These are phyloP conservation scores for Metopia argyrocephala DNA, from an alignment of 2,888 invertebrate genomes.

Conservation along the genomic window DNA sequence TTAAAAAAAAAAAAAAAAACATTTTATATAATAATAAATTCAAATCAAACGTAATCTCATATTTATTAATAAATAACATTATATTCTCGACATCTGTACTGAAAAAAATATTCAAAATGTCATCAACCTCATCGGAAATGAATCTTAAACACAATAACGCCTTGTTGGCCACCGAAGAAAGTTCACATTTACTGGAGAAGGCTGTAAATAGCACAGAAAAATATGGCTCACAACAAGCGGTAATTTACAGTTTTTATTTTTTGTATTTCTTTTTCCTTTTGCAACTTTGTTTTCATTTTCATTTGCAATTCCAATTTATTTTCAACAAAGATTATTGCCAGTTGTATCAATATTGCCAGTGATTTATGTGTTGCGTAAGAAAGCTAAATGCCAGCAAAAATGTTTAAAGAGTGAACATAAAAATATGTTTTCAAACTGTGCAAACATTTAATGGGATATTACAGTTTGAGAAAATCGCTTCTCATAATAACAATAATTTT, in stretches of 20 bases:
- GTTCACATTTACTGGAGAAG: conserved; percentile 76
- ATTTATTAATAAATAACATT: conserved; percentile 17
- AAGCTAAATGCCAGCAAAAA: too few species aligned
- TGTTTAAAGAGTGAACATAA: too few species aligned
- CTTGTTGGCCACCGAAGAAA: conserved; percentile 72
- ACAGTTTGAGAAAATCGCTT: too few species aligned
- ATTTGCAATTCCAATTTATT: conserved; percentile 3
- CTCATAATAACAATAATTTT: too few species aligned
- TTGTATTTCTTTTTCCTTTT: conserved; percentile 16
- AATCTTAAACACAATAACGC: conserved; percentile 63
- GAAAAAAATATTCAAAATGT: conserved; percentile 56
- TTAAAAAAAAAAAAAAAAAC: conserved; percentile 20
- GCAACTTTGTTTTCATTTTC: conserved; percentile 1
- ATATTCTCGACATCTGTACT: neutral
- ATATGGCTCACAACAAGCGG: conserved; percentile 76
- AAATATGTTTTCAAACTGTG: too few species aligned
- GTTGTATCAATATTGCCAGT: neutral
- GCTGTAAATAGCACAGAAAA: conserved; percentile 72
- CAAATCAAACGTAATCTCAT: conserved; percentile 34
- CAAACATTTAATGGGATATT: too few species aligned
- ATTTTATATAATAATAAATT: neutral
- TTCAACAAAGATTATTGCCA: conserved; percentile 16
- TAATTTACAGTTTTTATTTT: conserved; percentile 66
- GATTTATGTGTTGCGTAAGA: too few species aligned
- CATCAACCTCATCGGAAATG: conserved; percentile 66